A percentile compares a stretch with the other conserved stretches of the same genome.
Evolutionary conservation across 2,888 invertebrate genomes (phyloP).

Genomic region (Parochlus steinenii): DNA sequence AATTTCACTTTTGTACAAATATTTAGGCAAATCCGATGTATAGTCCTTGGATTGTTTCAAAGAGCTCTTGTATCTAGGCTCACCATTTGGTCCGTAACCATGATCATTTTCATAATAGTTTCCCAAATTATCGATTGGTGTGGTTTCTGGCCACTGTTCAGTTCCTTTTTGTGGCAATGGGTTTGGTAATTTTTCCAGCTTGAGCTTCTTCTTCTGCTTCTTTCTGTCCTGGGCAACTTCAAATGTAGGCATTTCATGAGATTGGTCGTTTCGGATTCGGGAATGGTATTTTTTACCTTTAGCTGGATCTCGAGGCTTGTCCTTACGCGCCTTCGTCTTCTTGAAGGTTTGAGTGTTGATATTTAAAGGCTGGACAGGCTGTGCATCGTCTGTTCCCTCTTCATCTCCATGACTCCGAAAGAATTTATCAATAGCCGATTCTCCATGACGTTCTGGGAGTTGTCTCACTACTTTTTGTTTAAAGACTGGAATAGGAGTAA

Average conservation of each 20-base stretch:
- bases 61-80: not conserved
- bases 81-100: not conserved
- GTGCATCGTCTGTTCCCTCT: conserved; percentile 2
- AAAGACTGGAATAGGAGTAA: too few relatives aligned
- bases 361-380: conserved; percentile 10
- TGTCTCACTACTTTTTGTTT: too few relatives aligned
- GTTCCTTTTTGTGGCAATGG: too few relatives aligned
- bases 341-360: conserved; percentile 2
- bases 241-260: too few relatives aligned
- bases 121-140: conserved; percentile 7
- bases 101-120: conserved; percentile 10
- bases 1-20: conserved; percentile 7
- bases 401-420: not conserved
- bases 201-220: conserved; percentile 1
- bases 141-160: conserved; percentile 2
- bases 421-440: not conserved
- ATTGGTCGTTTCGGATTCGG: too few relatives aligned
- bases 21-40: not conserved
- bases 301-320: not conserved
- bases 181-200: conserved; percentile 8
- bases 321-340: not conserved
- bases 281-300: not conserved
- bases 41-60: not conserved
- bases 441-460: too few relatives aligned
- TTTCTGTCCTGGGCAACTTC: too few relatives aligned